Base-by-base conservation (phyloP, 2,797 vertebrate species). In the Phataginus tetradactyla region DNA sequence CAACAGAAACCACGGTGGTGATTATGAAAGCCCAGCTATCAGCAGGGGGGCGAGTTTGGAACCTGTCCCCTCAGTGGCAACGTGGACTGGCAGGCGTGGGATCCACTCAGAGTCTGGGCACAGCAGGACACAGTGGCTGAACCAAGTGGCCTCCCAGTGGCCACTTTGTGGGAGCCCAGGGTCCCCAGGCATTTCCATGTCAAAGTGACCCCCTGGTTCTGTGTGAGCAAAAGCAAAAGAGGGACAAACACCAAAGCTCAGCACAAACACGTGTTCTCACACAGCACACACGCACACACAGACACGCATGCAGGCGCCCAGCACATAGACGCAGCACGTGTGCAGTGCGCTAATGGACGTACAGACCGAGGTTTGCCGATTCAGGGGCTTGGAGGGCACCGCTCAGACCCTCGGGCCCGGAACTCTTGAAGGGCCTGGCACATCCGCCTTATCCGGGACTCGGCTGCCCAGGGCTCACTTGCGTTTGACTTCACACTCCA, bases 21-120 rank as follows among this genome's bases (percentile, higher is more conserved):
- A 68, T 18, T 14, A 1, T 0, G 0, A 42, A 32, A 23, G 32
- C 59, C 4, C 0, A 0, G 4, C 17, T 3, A 1, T 45, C 10
- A 7, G 3, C 71, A 17, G 9, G 0, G 17, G 7, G 53, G 71
- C 15, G 18, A 8, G 49, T 63, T 59, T 12, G 3, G 32, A 66
- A 23, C 45, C 2, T 1, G 1, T 10, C 17, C 72, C 23, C 51
- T 55, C 8, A 3, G 5, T 0, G 27, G 77, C 3, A 2, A 34
- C 17, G n/a, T 4, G n/a, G 42, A 27, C 6, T 1, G 15, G 53
- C 34, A 17, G 21, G 2, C 27, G 0, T 27, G 32, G 71, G 45
- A 4, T 34, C 39, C 12, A 9, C 4, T 74, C 11, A 1, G 72
- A 68, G 37, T 21, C n/a, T 20, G 29, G 32, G 69, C 4, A 11